Conservation (phyloP, 2,888 invertebrate genomes). For the Lepetodrilus schrolli region DNA sequence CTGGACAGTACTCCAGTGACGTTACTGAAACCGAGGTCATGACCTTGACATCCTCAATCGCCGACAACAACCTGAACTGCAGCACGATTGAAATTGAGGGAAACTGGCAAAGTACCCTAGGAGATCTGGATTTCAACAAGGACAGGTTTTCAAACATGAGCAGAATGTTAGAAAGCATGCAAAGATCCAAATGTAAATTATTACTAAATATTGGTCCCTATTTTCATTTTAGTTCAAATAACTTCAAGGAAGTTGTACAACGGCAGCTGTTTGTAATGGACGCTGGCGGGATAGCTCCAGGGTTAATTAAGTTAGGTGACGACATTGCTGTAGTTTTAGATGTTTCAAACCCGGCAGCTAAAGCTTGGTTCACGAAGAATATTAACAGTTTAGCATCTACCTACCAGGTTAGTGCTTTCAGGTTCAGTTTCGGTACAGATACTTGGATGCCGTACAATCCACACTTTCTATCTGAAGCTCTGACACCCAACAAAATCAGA, state of each 20-base stretch:
- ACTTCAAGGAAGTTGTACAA: conserved; percentile 86
- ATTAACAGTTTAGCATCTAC: conserved; percentile 81
- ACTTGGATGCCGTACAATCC: conserved; percentile 68
- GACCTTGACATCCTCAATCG: conserved; percentile 51
- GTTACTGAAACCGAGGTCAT: conserved; percentile 79
- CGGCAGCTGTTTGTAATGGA: conserved; percentile 57
- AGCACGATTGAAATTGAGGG: conserved; percentile 82
- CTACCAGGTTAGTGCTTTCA: conserved; percentile 88
- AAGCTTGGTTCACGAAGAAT: conserved; percentile 83
- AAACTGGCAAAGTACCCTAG: conserved; percentile 91
- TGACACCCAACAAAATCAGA: conserved; percentile 48
- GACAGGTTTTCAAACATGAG: conserved; percentile 53
- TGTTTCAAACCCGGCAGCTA: conserved; percentile 87
- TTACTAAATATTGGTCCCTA: conserved; percentile 56
- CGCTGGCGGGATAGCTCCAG: conserved; percentile 76
- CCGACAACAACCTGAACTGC: conserved; percentile 52
- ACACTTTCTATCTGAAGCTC: conserved; percentile 38
- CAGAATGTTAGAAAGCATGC: conserved; percentile 36
- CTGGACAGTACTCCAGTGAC: conserved; percentile 80
- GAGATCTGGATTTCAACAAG: conserved; percentile 84
- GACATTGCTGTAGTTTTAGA: conserved; percentile 86
- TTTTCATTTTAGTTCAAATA: conserved; percentile 73
- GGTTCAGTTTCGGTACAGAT: conserved; percentile 83
- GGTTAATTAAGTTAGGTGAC: conserved; percentile 80
- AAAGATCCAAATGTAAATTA: conserved; percentile 39